Percentiles rank a stretch among this genome's conserved stretches.
phyloP scores from a whole-genome alignment of 2,888 invertebrate species.

The Eristalis tenax region DNA sequence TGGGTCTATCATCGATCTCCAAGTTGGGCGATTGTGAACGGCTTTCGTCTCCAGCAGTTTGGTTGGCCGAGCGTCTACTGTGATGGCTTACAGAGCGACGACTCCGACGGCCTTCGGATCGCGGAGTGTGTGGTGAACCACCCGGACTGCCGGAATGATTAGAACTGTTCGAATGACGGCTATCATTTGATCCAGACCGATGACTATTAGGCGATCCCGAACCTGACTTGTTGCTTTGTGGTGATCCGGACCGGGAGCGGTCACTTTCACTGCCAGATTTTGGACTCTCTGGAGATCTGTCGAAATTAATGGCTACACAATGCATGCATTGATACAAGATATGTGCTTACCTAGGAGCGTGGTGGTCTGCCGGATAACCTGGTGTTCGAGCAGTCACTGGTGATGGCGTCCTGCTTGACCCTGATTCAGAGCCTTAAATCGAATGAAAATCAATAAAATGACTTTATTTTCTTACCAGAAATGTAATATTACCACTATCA shows the following conservation, averaged over 20 bases:
- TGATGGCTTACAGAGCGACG: constrained; percentile 54
- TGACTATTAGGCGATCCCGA: constrained; percentile 77
- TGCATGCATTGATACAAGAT: not conserved
- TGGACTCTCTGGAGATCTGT: constrained; percentile 75
- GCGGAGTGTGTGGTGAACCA: constrained; percentile 56
- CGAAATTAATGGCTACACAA: not conserved
- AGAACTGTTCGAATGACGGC: constrained; percentile 73
- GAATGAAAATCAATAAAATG: not conserved
- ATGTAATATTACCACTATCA: constrained; percentile 45
- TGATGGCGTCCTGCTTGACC: constrained; percentile 77
- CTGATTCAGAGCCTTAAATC: constrained; percentile 78
- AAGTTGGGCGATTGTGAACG: constrained; percentile 83
- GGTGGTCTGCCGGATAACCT: constrained; percentile 72
- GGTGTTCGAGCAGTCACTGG: constrained; percentile 76
- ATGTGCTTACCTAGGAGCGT: constrained; percentile 72
- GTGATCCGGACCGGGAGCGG: constrained; percentile 74
- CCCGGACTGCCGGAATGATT: constrained; percentile 60
- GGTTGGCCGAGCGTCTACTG: constrained; percentile 40
- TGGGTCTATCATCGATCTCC: constrained; percentile 82
- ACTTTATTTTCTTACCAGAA: not conserved
- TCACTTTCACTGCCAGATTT: constrained; percentile 77
- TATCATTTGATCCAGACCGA: constrained; percentile 73
- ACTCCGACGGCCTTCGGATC: constrained; percentile 44
- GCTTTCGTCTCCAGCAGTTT: constrained; percentile 79
- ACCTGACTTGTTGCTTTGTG: constrained; percentile 73